Evolutionary conservation across 2,888 invertebrate species (phyloP), one percentile per base, ranked within the genome.

Genomic region (Baronia brevicornis): DNA sequence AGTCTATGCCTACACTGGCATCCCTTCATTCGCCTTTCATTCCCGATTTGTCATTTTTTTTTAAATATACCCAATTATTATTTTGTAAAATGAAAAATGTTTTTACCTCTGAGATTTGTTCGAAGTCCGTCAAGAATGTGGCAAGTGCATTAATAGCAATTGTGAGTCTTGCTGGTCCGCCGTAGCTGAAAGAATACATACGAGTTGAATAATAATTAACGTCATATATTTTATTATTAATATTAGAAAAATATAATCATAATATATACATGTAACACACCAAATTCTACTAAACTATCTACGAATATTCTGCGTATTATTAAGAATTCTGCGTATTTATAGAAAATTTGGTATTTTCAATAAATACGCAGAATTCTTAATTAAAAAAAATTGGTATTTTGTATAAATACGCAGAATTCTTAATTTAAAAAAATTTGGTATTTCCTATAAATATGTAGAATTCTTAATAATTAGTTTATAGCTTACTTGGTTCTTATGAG

Each of bases 101-200:
- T 46, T 55, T 55, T 53, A 79, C 79, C 32, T 43, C 36, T 20
- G 44, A 36, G 18, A 80, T 68, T 11, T 54, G 44, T 0, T 46
- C 10, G 35, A 68, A 77, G 36, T 71, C 43, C 4, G 74, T 80
- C 46, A 84, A 48, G 39, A 49, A 59, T 0, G 56, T 37, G 21
- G 68, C 19, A 1, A 80, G 15, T 4, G 63, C 58, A 31, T 48
- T 70, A 17, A 84, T 54, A 18, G 57, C 62, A 1, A 50, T 43
- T 1, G 43, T 53, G 0, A 84, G 58, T 32, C 84, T 67, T 4
- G 50, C 74, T 5, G 44, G 44, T 10, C 82, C 80, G 10, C 79
- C 78, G 11, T 82, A 79, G 22, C 78, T 80, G 46, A 4, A 51
- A 45, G 27, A n/a, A n/a, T n/a, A n/a, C n/a, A n/a, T n/a, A n/a